These are phyloP conservation scores for Caenorhabditis imperialis DNA, from an alignment of 2,888 invertebrate genomes.

Conservation along the genomic window DNA sequence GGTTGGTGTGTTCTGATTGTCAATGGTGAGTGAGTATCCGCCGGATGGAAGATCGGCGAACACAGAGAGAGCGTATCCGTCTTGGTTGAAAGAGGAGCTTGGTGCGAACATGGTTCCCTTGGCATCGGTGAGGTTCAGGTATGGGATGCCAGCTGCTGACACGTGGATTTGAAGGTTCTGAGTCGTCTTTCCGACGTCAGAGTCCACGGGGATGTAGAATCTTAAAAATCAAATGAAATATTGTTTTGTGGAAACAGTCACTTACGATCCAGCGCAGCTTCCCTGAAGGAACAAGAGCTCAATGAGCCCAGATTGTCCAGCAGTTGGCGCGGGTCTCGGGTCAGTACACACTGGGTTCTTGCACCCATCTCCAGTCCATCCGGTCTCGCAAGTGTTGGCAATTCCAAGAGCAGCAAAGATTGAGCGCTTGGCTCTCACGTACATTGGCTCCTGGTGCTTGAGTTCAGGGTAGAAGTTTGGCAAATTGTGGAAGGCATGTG, in stretches of 20 bases:
- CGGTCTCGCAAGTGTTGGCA: slow-evolving; percentile 50
- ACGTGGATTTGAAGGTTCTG: slow-evolving; percentile 51
- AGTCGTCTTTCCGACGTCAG: slow-evolving; percentile 13
- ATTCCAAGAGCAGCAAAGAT: slow-evolving; percentile 54
- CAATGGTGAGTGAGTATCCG: slow-evolving; percentile 58
- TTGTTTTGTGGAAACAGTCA: not conserved
- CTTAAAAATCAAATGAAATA: slow-evolving; percentile 9
- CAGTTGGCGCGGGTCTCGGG: slow-evolving; percentile 18
- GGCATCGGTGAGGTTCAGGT: slow-evolving; percentile 52
- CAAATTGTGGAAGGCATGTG: slow-evolving; percentile 27
- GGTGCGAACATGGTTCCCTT: slow-evolving; percentile 34
- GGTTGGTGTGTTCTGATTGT: slow-evolving; percentile 56
- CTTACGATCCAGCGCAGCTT: slow-evolving; percentile 55
- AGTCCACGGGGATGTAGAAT: slow-evolving; percentile 59
- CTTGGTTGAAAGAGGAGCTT: slow-evolving; percentile 10
- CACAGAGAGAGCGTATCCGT: slow-evolving; percentile 35
- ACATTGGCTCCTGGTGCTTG: slow-evolving; percentile 19
- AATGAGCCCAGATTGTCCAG: slow-evolving; percentile 32
- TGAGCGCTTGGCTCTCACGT: slow-evolving; percentile 53
- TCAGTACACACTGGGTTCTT: slow-evolving; percentile 60
- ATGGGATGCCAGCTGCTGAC: slow-evolving; percentile 53
- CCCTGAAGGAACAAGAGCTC: slow-evolving; percentile 55
- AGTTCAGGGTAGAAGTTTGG: slow-evolving; percentile 50
- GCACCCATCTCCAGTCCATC: slow-evolving; percentile 63
- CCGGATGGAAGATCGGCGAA: slow-evolving; percentile 50